These are phyloP conservation scores for Platyura marginata DNA, from an alignment of 1,140 invertebrate species.

Conservation along the genomic window DNA sequence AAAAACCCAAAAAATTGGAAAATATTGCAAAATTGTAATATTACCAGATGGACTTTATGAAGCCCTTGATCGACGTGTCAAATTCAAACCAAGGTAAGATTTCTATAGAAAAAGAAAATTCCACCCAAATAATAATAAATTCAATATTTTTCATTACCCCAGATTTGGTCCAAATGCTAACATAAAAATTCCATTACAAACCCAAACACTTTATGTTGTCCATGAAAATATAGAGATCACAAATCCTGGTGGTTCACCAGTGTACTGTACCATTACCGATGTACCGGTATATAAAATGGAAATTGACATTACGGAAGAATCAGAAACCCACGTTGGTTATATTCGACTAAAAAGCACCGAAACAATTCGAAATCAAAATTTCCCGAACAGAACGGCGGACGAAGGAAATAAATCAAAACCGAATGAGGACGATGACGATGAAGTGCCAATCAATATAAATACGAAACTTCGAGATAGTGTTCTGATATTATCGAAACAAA, in stretches of 20 bases:
- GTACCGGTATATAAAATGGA: conserved; percentile 37
- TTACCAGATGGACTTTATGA: conserved; percentile 41
- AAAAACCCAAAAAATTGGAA: conserved; percentile 28
- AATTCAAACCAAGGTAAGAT: conserved; percentile 14
- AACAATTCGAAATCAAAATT: conserved; percentile 7
- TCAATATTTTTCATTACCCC: conserved; percentile 5
- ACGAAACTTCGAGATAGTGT: not conserved
- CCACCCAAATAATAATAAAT: not conserved
- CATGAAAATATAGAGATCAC: conserved; percentile 60
- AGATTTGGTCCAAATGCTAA: conserved; percentile 21
- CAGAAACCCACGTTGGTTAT: conserved; percentile 10
- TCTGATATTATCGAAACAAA: not conserved
- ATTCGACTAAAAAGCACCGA: conserved; percentile 17
- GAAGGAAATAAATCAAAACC: conserved; percentile 1
- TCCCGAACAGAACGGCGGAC: conserved; percentile 5
- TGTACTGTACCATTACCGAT: conserved; percentile 40
- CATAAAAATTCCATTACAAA: conserved; percentile 34
- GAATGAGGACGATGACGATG: conserved; percentile 1
- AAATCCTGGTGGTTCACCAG: conserved; percentile 34
- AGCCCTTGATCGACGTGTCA: conserved; percentile 23
- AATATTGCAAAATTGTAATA: conserved; percentile 36
- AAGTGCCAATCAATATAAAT: not conserved
- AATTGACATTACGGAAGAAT: conserved; percentile 36
- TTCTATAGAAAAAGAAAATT: not conserved
- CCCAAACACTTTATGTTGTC: conserved; percentile 43